Evolutionary conservation across 2,113 vertebrate genomes (phyloP).

Genomic region (Thinocorus orbignyianus): DNA sequence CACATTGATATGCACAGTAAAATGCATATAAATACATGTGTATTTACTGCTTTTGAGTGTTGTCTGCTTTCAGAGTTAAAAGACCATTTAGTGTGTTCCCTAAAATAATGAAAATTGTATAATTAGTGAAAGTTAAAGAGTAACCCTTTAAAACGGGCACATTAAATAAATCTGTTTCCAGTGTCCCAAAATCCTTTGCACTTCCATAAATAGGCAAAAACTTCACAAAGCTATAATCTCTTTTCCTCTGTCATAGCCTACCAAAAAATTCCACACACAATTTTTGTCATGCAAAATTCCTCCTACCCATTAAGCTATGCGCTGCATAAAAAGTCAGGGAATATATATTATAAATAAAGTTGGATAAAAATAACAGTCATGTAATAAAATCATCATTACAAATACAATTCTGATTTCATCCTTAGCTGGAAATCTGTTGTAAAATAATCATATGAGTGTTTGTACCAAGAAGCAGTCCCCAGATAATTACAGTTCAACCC

Average conservation of each 20-base stretch:
- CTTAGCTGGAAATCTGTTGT: background rate
- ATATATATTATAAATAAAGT: background rate
- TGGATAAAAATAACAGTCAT: background rate
- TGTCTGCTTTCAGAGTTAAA: slow-evolving; percentile 23
- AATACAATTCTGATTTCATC: background rate
- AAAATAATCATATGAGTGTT: background rate
- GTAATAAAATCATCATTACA: background rate
- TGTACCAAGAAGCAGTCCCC: background rate
- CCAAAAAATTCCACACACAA: background rate
- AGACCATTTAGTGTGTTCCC: background rate
- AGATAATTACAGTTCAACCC: background rate
- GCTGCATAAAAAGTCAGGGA: background rate
- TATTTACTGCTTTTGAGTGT: background rate
- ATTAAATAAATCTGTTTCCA: background rate
- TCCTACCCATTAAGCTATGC: background rate
- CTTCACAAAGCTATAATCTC: background rate
- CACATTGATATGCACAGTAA: slow-evolving; percentile 35
- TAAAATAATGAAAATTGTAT: background rate
- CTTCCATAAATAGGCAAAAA: background rate
- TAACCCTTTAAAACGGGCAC: background rate
- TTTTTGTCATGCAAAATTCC: background rate
- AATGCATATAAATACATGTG: background rate
- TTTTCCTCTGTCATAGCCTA: background rate
- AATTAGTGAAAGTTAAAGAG: background rate
- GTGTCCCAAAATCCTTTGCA: background rate